phyloP scores from a whole-genome alignment of 2,797 vertebrate species.

The Anomalospiza imberbis region DNA sequence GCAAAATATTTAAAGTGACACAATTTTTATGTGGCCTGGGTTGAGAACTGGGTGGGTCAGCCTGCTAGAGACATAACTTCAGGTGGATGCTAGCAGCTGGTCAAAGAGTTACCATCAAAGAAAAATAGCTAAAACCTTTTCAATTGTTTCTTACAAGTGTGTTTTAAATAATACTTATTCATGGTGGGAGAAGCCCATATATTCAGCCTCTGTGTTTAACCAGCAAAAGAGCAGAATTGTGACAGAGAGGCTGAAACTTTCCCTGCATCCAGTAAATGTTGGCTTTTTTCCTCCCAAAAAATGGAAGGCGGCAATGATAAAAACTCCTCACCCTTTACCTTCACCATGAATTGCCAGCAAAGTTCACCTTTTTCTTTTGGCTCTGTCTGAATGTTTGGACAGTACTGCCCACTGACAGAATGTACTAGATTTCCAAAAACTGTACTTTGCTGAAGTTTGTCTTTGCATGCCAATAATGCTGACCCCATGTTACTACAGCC shows the following conservation, averaged over 20 bases:
- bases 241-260: neutral
- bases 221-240: neutral
- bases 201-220: neutral
- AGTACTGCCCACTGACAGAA: neutral
- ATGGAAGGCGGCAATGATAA: neutral
- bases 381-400: neutral
- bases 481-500: neutral
- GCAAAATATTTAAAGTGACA: neutral
- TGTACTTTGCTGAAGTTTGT: neutral
- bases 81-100: neutral
- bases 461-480: neutral
- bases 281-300: neutral
- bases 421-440: neutral
- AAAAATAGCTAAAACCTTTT: neutral
- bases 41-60: neutral
- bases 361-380: neutral
- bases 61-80: neutral
- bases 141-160: neutral
- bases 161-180: neutral
- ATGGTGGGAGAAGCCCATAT: neutral
- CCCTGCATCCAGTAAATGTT: neutral
- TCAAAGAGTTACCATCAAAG: neutral
- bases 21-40: rapidly evolving
- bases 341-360: neutral
- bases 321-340: neutral